Conservation (phyloP, 2,797 vertebrate species). For the Cossypha heuglini region DNA sequence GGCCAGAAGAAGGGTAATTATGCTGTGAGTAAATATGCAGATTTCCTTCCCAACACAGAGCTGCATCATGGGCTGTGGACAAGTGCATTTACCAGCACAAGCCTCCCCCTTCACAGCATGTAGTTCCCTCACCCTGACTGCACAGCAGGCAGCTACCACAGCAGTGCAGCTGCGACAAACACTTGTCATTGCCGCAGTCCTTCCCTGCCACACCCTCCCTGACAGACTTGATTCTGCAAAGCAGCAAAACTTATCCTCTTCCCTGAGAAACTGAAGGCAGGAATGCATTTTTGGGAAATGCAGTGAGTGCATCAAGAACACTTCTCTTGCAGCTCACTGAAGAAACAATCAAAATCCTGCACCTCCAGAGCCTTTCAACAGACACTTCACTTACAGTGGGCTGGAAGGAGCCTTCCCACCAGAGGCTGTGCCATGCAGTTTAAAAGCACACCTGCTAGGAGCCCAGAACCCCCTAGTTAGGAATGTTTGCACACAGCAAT, state of each 20-base stretch:
- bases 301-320: neutral
- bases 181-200: neutral
- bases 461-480: neutral
- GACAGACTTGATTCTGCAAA: neutral
- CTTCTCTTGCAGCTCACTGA: neutral
- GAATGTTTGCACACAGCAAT: neutral
- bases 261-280: neutral
- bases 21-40: accelerated
- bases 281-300: neutral
- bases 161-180: neutral
- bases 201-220: neutral
- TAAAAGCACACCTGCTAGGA: neutral
- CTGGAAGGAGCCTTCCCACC: neutral
- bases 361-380: neutral
- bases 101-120: neutral
- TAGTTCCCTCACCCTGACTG: neutral
- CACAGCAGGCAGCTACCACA: neutral
- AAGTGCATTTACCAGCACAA: neutral
- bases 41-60: neutral
- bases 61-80: accelerated
- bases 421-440: accelerated
- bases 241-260: neutral
- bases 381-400: neutral
- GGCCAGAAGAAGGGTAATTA: neutral
- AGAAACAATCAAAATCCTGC: neutral